phyloP scores from a whole-genome alignment of 2,888 invertebrate species.

The Eilema depressum region DNA sequence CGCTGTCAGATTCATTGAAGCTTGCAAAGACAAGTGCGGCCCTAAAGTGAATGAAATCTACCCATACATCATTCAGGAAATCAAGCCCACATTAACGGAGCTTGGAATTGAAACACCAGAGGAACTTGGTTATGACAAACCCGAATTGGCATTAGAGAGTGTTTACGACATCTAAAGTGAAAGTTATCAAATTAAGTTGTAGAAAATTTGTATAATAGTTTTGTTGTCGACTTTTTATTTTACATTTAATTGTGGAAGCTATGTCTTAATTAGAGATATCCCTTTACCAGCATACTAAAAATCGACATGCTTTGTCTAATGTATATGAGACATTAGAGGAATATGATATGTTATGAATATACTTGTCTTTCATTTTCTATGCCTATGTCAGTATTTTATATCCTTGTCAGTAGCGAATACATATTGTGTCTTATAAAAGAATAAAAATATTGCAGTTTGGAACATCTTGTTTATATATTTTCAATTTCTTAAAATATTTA shows the following conservation, averaged over 20 bases:
- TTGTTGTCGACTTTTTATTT: conserved; percentile 77
- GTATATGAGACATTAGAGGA: conserved; percentile 69
- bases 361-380: conserved; percentile 63
- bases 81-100: conserved; percentile 96
- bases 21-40: conserved; percentile 96
- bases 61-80: conserved; percentile 95
- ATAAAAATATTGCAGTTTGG: conserved; percentile 5
- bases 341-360: conserved; percentile 47
- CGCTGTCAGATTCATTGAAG: conserved; percentile 96
- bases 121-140: conserved; percentile 98
- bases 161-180: conserved; percentile 89
- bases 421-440: conserved; percentile 29
- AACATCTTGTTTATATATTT: conserved; percentile 3
- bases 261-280: conserved; percentile 61
- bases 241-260: conserved; percentile 65
- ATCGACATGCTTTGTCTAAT: conserved; percentile 70
- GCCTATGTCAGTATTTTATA: conserved; percentile 11
- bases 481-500: background rate
- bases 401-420: conserved; percentile 25
- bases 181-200: conserved; percentile 69
- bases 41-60: conserved; percentile 91
- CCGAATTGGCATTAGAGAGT: conserved; percentile 94
- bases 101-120: conserved; percentile 97
- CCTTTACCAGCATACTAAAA: conserved; percentile 61
- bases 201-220: conserved; percentile 82